Percentiles rank a stretch among this genome's conserved stretches.
Evolutionary conservation across 2,888 invertebrate species (phyloP).

Genomic region (Cataglyphis rosenhaueri): DNA sequence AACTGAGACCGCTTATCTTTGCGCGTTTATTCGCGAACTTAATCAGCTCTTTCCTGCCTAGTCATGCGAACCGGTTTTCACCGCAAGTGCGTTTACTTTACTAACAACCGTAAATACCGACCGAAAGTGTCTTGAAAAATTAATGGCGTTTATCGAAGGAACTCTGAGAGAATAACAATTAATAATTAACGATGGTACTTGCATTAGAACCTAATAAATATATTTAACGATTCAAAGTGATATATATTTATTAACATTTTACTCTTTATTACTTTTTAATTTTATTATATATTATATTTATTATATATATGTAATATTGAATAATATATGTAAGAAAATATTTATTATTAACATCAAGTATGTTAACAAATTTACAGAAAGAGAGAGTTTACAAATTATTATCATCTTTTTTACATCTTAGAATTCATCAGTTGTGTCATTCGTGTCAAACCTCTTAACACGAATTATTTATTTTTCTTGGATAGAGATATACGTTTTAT

Average conservation of each 20-base stretch:
- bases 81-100: constrained; percentile 43
- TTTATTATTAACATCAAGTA: constrained; percentile 2
- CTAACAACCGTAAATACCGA: constrained; percentile 32
- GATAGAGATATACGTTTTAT: neutral
- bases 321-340: neutral
- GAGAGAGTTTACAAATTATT: neutral
- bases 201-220: neutral
- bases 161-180: neutral
- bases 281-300: too few relatives aligned
- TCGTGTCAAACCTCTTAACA: constrained; percentile 8
- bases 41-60: constrained; percentile 47
- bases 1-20: constrained; percentile 45
- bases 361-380: neutral
- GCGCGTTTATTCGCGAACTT: constrained; percentile 27
- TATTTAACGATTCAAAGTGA: neutral
- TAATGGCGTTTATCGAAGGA: constrained; percentile 4
- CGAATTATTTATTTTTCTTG: constrained; percentile 22
- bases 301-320: neutral
- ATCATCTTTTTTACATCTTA: neutral
- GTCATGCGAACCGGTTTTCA: constrained; percentile 45
- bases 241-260: constrained; percentile 6
- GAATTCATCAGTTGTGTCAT: neutral
- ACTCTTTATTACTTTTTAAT: neutral
- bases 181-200: constrained; percentile 6
- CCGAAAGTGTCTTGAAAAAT: constrained; percentile 24